These are phyloP conservation scores for Trilocha varians DNA, from an alignment of 2,888 invertebrate genomes.

Conservation along the genomic window DNA sequence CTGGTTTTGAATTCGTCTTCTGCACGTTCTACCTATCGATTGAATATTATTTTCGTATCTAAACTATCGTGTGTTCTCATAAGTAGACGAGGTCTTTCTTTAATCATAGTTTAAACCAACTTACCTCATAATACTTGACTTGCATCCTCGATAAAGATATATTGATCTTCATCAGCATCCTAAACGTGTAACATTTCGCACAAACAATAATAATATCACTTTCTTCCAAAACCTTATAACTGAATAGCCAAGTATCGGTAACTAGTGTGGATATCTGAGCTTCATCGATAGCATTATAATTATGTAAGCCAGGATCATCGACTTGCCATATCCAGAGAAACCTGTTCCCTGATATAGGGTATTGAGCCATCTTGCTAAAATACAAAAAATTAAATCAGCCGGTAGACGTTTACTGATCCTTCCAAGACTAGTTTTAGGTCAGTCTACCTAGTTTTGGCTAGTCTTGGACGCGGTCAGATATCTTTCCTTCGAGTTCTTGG, in stretches of 20 bases:
- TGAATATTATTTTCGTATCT: too few species aligned
- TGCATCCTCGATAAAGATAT: conserved; percentile 1
- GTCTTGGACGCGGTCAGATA: too few species aligned
- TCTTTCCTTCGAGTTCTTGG: too few species aligned
- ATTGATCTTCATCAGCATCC: conserved; percentile 13
- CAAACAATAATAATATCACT: conserved; percentile 1
- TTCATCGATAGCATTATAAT: conserved; percentile 2
- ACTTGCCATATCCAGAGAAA: conserved; percentile 29
- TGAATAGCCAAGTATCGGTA: neutral
- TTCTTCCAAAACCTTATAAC: conserved; percentile 2
- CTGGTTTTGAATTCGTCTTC: too few species aligned
- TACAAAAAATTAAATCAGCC: too few species aligned
- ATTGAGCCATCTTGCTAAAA: conserved; percentile 40
- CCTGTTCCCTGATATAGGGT: conserved; percentile 44
- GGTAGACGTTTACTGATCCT: too few species aligned
- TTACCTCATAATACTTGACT: conserved; percentile 5
- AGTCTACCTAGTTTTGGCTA: too few species aligned
- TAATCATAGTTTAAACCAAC: neutral
- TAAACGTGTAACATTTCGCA: conserved; percentile 2
- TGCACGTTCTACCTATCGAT: too few species aligned
- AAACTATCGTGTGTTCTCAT: too few species aligned
- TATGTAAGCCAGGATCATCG: conserved; percentile 24
- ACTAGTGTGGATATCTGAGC: neutral
- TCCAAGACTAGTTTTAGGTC: too few species aligned
- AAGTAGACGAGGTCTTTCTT: too few species aligned